Base-by-base conservation (phyloP, 1,140 invertebrate species). In the Nephila pilipes region DNA sequence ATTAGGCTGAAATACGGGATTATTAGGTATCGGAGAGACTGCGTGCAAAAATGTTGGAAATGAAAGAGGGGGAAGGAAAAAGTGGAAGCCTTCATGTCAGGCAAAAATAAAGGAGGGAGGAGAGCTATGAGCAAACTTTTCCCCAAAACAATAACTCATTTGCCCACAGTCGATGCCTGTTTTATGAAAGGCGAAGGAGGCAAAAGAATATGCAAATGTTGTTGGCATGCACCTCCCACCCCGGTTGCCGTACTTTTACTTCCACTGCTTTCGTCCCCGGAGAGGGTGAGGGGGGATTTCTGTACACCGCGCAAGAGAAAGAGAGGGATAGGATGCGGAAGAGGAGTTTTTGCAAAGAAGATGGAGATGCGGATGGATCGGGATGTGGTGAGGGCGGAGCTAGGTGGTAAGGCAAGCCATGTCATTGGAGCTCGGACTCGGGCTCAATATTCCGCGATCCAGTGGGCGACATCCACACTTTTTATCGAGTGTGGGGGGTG, bases 171-270 rank as follows among this genome's bases (percentile, higher is more conserved):
- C 89, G 88, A 90, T 90, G 69, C 60, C 63, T 90, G 88, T 91
- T 91, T 91, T 91, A 91, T 91, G 79, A 91, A 90, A 90, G 36
- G 38, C 18, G 65, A 58, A 80, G 89, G 79, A 58, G 32, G 89
- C 29, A 83, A 91, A 91, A 91, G 89, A 91, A 91, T 91, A 91
- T 91, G 89, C 89, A 91, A 91, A 91, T 90, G 75, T 29, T 63
- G 55, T 46, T 60, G 79, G 79, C 55, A 90, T 90, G 88, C 88
- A 38, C 89, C 89, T 91, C 89, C 89, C 80, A 91, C 89, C 89
- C 36, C 55, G 25, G 60, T 36, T 57, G 16, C 58, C 58, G 25
- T 18, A 90, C 88, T 90, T 90, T 90, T 90, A 90, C 46, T 90
- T 90, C n/a, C 85, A 65, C 58, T 65, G 38, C 20, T 32, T 63